A percentile compares a stretch with the other conserved stretches of the same genome.
Evolutionary conservation across 2,888 invertebrate genomes (phyloP).

Genomic region (Dichetophora obliterata): DNA sequence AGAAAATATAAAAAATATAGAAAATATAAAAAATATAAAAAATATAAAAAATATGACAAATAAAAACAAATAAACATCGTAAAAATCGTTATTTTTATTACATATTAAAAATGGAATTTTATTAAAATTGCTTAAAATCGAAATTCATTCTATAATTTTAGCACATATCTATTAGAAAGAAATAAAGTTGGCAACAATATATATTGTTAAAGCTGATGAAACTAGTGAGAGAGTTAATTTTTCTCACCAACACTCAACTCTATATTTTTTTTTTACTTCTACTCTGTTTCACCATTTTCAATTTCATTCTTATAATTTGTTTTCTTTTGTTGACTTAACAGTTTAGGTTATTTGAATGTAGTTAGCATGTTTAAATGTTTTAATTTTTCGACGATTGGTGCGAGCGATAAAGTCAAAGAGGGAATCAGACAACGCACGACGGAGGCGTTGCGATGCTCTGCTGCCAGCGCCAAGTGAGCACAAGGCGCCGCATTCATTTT

Average conservation of each 20-base stretch:
- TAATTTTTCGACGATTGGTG: background rate
- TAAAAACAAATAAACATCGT: no score
- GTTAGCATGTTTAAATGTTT: background rate
- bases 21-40: background rate
- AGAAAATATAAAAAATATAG: no score
- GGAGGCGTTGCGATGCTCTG: background rate
- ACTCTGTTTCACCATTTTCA: background rate
- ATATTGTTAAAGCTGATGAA: no score
- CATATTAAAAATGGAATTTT: background rate
- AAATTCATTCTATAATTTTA: no score
- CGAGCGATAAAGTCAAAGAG: background rate
- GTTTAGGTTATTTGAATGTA: background rate
- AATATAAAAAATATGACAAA: background rate
- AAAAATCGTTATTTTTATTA: no score
- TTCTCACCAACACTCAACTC: no score
- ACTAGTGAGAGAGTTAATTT: no score
- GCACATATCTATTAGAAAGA: no score
- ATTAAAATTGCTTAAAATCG: no score
- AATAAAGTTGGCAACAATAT: no score
- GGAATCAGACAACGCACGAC: background rate
- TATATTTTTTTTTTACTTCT: background rate
- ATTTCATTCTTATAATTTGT: background rate
- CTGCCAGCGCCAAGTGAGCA: background rate
- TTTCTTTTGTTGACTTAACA: background rate
- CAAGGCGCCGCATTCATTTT: constrained; percentile 19